Percentiles rank a stretch among this genome's conserved stretches.
These are phyloP conservation scores for Anas georgica DNA, from an alignment of 2,797 vertebrate genomes.

Conservation along the genomic window DNA sequence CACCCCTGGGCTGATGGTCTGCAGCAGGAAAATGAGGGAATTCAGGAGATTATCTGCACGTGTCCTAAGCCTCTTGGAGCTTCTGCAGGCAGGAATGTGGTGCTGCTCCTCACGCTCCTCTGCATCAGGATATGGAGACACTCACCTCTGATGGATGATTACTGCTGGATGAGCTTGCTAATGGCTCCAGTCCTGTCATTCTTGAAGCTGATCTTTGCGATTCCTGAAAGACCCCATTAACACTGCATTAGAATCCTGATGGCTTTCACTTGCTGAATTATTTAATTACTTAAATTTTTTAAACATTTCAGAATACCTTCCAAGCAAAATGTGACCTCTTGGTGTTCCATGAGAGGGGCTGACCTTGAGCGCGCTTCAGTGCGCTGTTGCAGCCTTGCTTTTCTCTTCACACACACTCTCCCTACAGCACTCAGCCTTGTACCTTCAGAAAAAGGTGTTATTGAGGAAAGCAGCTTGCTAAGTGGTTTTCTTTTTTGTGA, in stretches of 20 bases:
- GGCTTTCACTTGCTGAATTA: conserved; percentile 51
- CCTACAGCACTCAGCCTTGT: conserved; percentile 14
- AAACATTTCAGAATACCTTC: conserved; percentile 47
- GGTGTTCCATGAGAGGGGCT: conserved; percentile 1
- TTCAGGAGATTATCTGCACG: background rate
- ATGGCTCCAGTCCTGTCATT: conserved; percentile 6
- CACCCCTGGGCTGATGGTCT: background rate
- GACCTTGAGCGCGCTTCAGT: background rate
- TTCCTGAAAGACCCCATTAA: conserved; percentile 62
- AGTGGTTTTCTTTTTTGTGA: conserved; percentile 40
- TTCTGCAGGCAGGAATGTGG: background rate
- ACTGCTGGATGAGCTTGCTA: conserved; percentile 21
- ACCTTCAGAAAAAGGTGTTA: conserved; percentile 46
- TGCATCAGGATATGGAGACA: background rate
- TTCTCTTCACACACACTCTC: background rate
- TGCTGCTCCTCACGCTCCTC: background rate
- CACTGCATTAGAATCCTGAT: conserved; percentile 25
- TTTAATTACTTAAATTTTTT: conserved; percentile 63
- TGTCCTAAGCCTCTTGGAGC: background rate
- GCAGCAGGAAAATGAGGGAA: background rate
- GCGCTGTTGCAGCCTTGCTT: background rate
- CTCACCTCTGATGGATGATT: conserved; percentile 25
- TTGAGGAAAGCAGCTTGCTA: conserved; percentile 41
- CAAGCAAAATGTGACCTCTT: conserved; percentile 10
- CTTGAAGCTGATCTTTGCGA: background rate